Conservation (phyloP, 2,797 vertebrate genomes). For the Dromococcyx pavoninus region DNA sequence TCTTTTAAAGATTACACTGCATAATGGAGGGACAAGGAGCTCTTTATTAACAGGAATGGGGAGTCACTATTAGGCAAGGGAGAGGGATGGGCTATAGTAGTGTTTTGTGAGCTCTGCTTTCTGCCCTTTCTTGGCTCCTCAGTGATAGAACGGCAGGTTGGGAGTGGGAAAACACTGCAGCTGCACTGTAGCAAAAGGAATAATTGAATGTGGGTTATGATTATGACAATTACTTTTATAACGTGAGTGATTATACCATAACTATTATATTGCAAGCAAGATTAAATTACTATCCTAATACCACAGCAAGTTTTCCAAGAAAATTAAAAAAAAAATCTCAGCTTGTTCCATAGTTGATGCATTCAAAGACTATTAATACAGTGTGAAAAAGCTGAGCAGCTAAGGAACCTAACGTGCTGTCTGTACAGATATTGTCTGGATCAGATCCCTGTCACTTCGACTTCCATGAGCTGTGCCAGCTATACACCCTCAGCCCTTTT, state of each 20-base stretch:
- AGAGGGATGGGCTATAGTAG: slow-evolving; percentile 21
- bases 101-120: slow-evolving; percentile 11
- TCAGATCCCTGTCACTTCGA: background rate
- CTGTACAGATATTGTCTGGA: background rate
- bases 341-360: background rate
- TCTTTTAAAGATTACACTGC: slow-evolving; percentile 73
- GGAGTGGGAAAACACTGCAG: slow-evolving; percentile 16
- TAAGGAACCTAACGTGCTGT: background rate
- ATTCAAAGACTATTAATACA: background rate
- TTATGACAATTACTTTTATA: slow-evolving; percentile 13
- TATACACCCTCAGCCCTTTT: background rate
- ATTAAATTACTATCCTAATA: slow-evolving; percentile 16
- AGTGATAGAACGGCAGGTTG: background rate
- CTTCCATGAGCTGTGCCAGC: background rate
- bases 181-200: slow-evolving; percentile 5
- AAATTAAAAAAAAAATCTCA: background rate
- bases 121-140: slow-evolving; percentile 27
- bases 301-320: background rate
- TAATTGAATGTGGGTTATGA: slow-evolving; percentile 21
- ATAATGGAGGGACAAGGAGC: slow-evolving; percentile 67
- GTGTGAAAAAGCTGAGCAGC: background rate
- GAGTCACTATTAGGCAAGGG: slow-evolving; percentile 63
- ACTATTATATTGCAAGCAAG: background rate
- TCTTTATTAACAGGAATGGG: slow-evolving; percentile 68
- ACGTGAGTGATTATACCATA: background rate